phyloP scores from a whole-genome alignment of 1,140 invertebrate species.

The Sminthurinus signatus region DNA sequence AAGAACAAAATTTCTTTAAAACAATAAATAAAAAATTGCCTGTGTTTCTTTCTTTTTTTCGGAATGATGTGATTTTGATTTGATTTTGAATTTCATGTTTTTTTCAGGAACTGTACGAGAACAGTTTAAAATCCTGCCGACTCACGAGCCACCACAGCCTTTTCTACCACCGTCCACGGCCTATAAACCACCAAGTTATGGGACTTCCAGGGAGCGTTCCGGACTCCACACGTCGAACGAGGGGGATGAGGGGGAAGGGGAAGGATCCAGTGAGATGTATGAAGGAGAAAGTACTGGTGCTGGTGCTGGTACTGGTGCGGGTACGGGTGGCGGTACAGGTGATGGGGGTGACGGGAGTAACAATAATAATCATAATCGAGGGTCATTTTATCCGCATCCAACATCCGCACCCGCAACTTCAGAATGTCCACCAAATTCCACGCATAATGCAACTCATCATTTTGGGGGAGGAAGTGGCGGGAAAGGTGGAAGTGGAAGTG shows the following conservation, averaged over 20 bases:
- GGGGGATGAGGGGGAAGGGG: slow-evolving; percentile 32
- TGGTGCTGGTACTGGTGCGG: slow-evolving; percentile 41
- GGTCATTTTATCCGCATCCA: background rate
- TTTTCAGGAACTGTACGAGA: slow-evolving; percentile 46
- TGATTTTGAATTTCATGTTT: background rate
- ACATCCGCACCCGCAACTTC: slow-evolving; percentile 27
- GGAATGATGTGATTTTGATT: slow-evolving; percentile 1
- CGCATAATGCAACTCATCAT: slow-evolving; percentile 16
- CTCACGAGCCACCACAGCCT: slow-evolving; percentile 46
- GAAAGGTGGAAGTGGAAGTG: slow-evolving; percentile 38
- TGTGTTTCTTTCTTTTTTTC: too few species aligned
- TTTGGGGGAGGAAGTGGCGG: slow-evolving; percentile 55
- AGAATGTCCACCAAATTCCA: slow-evolving; percentile 40
- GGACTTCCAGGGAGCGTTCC: background rate
- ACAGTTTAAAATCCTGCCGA: slow-evolving; percentile 18
- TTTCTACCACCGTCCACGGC: slow-evolving; percentile 28
- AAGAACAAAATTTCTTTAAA: too few species aligned
- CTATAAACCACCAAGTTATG: slow-evolving; percentile 6
- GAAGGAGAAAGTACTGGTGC: slow-evolving; percentile 1
- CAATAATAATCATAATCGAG: slow-evolving; percentile 42
- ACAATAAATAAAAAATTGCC: too few species aligned
- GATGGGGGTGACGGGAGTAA: slow-evolving; percentile 38
- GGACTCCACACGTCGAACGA: slow-evolving; percentile 2
- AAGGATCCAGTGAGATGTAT: slow-evolving; percentile 20
- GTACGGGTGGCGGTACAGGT: slow-evolving; percentile 47